Evolutionary conservation across 37 sponge, comb jelly and placozoan species (phyloP), one percentile per base, ranked within the genome.

Genomic region (Cliona cf. orientalis): DNA sequence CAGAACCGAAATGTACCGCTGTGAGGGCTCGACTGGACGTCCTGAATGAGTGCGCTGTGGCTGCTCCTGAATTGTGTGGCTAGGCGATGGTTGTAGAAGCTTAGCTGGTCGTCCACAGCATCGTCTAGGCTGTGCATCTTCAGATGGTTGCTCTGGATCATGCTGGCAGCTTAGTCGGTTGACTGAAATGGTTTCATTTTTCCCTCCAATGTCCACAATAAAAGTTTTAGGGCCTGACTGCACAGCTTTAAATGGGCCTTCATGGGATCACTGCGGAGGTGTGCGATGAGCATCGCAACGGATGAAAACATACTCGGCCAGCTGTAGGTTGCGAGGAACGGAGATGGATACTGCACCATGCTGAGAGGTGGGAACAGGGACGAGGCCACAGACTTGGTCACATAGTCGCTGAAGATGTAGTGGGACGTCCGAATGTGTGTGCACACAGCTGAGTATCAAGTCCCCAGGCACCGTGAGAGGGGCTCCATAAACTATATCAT

Each of bases 131-230:
- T n/a, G n/a, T n/a, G n/a, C n/a, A n/a, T n/a, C n/a, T n/a, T n/a
- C n/a, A n/a, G n/a, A n/a, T n/a, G n/a, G n/a, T n/a, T n/a, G n/a
- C n/a, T n/a, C n/a, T n/a, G n/a, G n/a, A n/a, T n/a, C n/a, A n/a
- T n/a, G n/a, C n/a, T n/a, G n/a, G 84, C 76, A 14, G 64, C 75
- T 84, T 6, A 84, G 74, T 33, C 84, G 43, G 67, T 84, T 46
- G 29, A 84, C 60, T 34, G 84, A 46, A 3, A 84, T 42, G 11
- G 57, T 44, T 22, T 81, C 72, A 9, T 5, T 37, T 29, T 41
- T 21, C n/a, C 76, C 70, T 28, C 69, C 42, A 5, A 19, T 75
- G 29, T 84, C 69, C 37, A 84, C 31, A 35, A n/a, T 74, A 59
- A 84, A 84, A 12, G 57, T 53, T 29, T 74, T 84, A 29, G 32